These are phyloP conservation scores for Phymastichus coffea DNA, from an alignment of 1,140 invertebrate species.

Conservation along the genomic window DNA sequence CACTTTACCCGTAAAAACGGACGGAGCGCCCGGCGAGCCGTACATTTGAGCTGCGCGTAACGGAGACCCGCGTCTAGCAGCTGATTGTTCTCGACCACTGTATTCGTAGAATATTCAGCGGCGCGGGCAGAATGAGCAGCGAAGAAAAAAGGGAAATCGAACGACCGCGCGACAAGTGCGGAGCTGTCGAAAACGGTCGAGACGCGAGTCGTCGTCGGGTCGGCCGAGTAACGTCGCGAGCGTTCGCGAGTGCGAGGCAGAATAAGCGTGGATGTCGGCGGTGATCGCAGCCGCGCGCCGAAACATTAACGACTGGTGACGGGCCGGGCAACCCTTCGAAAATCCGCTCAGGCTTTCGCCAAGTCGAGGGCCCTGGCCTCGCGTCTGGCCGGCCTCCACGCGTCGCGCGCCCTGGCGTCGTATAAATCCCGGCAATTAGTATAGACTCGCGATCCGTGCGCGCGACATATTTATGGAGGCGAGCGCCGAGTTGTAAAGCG, in stretches of 20 bases:
- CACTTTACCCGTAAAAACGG: not conserved
- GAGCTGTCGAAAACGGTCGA: constrained; percentile 14
- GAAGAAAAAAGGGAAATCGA: not conserved
- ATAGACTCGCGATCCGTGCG: constrained; percentile 22
- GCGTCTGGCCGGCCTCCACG: no score
- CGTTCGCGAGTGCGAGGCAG: not conserved
- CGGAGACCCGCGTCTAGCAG: no score
- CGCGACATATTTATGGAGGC: constrained; percentile 3
- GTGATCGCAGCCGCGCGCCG: no score
- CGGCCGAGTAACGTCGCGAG: not conserved
- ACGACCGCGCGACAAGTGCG: no score
- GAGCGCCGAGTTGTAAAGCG: not conserved
- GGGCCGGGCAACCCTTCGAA: no score
- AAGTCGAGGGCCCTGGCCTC: no score
- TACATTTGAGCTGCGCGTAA: no score
- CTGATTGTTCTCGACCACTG: no score
- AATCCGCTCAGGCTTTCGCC: no score
- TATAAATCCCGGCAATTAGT: constrained; percentile 46
- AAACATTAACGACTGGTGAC: no score
- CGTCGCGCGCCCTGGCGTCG: constrained; percentile 25
- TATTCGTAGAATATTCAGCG: not conserved
- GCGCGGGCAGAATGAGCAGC: not conserved
- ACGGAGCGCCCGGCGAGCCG: not conserved
- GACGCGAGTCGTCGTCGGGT: not conserved
- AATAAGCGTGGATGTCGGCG: not conserved